phyloP scores from a whole-genome alignment of 2,113 vertebrate genomes.

The Pollimyrus isidori region DNA sequence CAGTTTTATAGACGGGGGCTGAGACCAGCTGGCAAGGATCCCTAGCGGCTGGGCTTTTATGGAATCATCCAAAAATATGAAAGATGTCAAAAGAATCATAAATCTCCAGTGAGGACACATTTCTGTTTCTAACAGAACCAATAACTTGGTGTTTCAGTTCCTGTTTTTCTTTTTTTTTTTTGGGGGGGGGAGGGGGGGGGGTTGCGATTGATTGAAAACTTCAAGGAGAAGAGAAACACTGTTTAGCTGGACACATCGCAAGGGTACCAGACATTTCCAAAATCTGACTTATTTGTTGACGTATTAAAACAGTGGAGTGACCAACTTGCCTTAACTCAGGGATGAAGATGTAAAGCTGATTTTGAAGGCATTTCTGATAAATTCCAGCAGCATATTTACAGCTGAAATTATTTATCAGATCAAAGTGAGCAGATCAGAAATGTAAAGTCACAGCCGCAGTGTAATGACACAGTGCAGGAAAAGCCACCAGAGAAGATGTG shows the following conservation, averaged over 20 bases:
- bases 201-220: background rate
- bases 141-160: background rate
- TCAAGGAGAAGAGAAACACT: background rate
- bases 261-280: background rate
- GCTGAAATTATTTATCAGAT: background rate
- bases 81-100: background rate
- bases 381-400: background rate
- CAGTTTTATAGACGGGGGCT: background rate
- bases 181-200: no score
- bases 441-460: background rate
- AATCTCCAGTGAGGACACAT: background rate
- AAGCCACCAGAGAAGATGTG: background rate
- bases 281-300: background rate
- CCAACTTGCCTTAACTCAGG: background rate
- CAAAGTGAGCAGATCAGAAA: background rate
- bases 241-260: background rate
- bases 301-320: background rate
- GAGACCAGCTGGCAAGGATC: background rate
- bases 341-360: background rate
- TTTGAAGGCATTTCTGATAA: background rate
- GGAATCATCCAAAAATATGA: background rate
- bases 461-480: background rate
- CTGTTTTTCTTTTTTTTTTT: background rate
- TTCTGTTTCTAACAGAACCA: background rate
- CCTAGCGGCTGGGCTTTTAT: background rate